Base-by-base conservation (phyloP, 2,888 invertebrate genomes). In the Alloscopus bannaensis region DNA sequence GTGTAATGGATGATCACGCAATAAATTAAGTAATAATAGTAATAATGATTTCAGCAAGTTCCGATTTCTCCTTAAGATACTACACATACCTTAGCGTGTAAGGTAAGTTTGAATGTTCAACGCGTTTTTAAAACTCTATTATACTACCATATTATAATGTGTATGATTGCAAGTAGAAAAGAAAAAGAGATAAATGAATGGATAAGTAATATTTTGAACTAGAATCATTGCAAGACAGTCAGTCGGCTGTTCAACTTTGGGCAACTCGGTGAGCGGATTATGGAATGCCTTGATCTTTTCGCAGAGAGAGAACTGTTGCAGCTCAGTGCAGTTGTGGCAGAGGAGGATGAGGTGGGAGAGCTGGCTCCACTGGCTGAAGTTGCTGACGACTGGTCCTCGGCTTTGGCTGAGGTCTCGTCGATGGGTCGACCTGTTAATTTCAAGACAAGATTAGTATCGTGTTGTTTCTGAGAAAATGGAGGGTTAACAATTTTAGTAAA, bases 221-320 rank as follows among this genome's bases (percentile, higher is more conserved):
- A 82, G 82, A 82, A 79, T 83, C 72, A 83, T 82, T 84, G 82
- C 69, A 84, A 81, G 79, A 82, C 75, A 75, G 83, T 76, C 71
- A 84, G 82, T 65, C 83, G 78, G 70, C 82, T 81, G 62, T 78
- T 83, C 20, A 84, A 57, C 68, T 84, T 84, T 18, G 83, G 83
- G 60, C 83, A 84, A 79, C 81, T 81, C 20, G 83, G 83, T 57
- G 83, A 84, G 59, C 83, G 52, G 40, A 82, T 82, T 81, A 84
- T 84, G 81, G 80, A 80, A 78, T 75, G 78, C 75, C 75, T 79
- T 28, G 78, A 50, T 72, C 78, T 57, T 60, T 45, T 71, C 57
- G 62, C 69, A 64, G 75, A 47, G 69, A 66, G 69, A 50, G 78
- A 71, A 69, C 71, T 77, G 77, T 26, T 72, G 68, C 31, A 62